Base-by-base conservation (phyloP, 2,888 invertebrate species). In the Seladonia tumulorum region DNA sequence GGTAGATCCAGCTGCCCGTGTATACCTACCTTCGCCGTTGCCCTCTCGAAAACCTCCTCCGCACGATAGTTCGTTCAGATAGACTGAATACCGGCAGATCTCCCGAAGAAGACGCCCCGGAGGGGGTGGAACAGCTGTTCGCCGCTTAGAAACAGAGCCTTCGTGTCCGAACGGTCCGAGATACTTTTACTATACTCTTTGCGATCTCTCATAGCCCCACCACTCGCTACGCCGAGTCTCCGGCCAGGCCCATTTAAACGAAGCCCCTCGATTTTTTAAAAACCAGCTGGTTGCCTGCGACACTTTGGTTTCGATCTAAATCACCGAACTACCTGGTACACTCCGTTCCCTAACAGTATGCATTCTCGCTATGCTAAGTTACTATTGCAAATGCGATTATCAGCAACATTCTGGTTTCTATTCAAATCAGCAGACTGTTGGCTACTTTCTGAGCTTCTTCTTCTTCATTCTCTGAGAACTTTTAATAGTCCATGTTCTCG, bases 91-190 rank as follows among this genome's bases (percentile, higher is more conserved):
- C 87, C 81, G 29, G 84, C 76, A 82, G 89, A 90, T 91, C 90
- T 88, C 71, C 80, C 91, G 85, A 84, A 71, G 74, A 63, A 90
- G 87, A 87, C 83, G 86, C 83, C 81, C 87, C 83, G 81, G 87
- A 78, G 91, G 86, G 91, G 91, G 87, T 91, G 90, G 85, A 90
- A 90, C 90, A 91, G 90, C 90, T 91, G 90, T 90, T 89, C 68
- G n/a, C 84, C 80, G 71, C 71, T 81, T 84, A 75, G 83, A 80
- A 83, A 88, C 77, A 83, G 82, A 78, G 73, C 79, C 78, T 71
- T 68, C 68, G 78, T 72, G 47, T 81, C 80, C 87, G 71, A 82
- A 68, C 75, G 18, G 14, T 10, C 66, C 66, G 49, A 47, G 76
- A 66, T 60, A 71, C 53, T 78, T 57, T 53, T 76, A 39, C 57